Evolutionary conservation across 1,140 invertebrate genomes (phyloP).

Genomic region (Zaprionus africanus): DNA sequence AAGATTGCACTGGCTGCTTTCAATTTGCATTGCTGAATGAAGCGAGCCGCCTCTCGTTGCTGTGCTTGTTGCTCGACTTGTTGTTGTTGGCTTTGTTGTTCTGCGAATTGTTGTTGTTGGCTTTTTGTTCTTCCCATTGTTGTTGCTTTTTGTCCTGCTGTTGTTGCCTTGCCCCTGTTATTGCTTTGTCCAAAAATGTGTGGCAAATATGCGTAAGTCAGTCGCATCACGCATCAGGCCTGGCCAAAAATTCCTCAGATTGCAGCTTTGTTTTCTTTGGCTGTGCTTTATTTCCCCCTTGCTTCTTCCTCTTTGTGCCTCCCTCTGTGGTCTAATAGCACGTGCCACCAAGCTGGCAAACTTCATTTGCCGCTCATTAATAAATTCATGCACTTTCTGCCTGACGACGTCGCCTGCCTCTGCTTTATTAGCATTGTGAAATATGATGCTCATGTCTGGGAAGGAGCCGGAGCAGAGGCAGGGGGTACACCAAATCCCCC

Average conservation of each 20-base stretch:
- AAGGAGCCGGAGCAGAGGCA: not conserved
- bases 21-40: conserved; percentile 66
- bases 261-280: not conserved
- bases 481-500: not conserved
- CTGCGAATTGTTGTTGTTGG: not conserved
- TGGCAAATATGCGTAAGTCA: conserved; percentile 62
- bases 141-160: conserved; percentile 2
- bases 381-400: conserved; percentile 71
- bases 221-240: conserved; percentile 11
- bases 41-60: not conserved
- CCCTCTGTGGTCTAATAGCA: conserved; percentile 11
- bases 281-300: not conserved
- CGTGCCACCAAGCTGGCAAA: conserved; percentile 48
- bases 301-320: not conserved
- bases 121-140: not conserved
- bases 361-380: conserved; percentile 80
- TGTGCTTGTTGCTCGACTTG: conserved; percentile 8
- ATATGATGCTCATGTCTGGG: conserved; percentile 65
- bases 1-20: conserved; percentile 66
- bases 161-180: not conserved
- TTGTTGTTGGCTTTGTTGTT: conserved; percentile 8
- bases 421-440: conserved; percentile 78
- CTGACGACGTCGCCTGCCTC: conserved; percentile 29
- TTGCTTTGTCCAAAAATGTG: conserved; percentile 10
- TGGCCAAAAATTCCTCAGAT: not conserved